Percentiles rank a stretch among this genome's conserved stretches.
These are phyloP conservation scores for Phenganax subtilis DNA, from an alignment of 92 coral and sea anemone genomes.

Conservation along the genomic window DNA sequence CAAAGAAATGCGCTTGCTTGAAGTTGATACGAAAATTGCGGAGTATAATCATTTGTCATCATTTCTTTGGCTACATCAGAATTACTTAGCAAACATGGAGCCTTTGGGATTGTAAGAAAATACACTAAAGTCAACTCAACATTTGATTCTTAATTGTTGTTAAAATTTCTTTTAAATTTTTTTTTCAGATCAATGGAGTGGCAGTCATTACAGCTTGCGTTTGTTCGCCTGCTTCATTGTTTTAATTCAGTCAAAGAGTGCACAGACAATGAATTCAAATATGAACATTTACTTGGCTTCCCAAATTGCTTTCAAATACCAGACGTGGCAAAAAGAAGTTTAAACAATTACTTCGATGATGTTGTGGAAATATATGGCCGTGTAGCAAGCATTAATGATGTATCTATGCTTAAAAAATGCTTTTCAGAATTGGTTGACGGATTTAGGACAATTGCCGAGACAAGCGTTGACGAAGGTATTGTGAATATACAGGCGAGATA, in stretches of 20 bases:
- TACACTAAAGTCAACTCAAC: not conserved
- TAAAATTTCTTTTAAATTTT: not conserved
- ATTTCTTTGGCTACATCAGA: conserved; percentile 27
- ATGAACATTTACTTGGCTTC: not conserved
- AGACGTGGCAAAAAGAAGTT: not conserved
- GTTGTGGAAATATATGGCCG: not conserved
- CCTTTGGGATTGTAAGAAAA: conserved; percentile 9
- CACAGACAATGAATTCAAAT: not conserved
- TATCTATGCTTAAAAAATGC: conserved; percentile 5
- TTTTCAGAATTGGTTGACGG: not conserved
- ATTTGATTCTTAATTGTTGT: not conserved
- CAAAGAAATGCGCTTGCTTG: not conserved
- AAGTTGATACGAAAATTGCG: not conserved
- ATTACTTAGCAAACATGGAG: conserved; percentile 8
- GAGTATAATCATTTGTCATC: conserved; percentile 10
- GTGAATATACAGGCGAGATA: not conserved
- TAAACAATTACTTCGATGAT: not conserved
- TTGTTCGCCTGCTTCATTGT: conserved; percentile 18
- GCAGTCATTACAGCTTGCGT: conserved; percentile 8
- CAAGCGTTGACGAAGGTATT: not conserved
- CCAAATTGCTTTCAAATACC: not conserved
- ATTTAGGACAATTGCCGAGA: not conserved
- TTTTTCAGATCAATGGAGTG: not conserved
- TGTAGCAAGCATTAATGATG: not conserved
- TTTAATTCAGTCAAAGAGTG: not conserved